Base-by-base conservation (phyloP, 2,888 invertebrate genomes). In the Falcaria lacertinaria region DNA sequence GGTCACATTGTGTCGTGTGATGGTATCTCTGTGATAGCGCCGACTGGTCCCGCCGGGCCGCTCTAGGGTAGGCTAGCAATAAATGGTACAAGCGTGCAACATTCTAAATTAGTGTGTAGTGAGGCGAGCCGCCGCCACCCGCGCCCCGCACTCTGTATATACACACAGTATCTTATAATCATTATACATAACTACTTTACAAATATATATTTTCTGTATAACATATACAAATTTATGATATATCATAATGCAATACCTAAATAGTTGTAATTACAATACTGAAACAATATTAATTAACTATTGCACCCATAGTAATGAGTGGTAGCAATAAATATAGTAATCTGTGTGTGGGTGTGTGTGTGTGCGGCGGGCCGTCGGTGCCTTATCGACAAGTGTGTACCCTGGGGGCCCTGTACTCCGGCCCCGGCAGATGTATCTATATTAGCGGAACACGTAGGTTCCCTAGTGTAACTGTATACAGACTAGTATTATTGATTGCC, bases 21-120 rank as follows among this genome's bases (percentile, higher is more conserved):
- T 3, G 28, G 28, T 28, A 11, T 11, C 28, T 11, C 28, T 28
- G 28, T 28, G 28, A 28, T 28, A 28, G 8, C 11, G 11, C 7
- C 28, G 28, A 7, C 11, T 28, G 7, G 25, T 8, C 6, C 19
- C 11, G 8, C 25, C 7, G 7, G 8, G 28, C 28, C 28, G 28
- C 28, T 11, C 3, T 28, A 28, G 28, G 3, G 7, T 44, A 50
- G 41, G 40, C 43, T 50, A 51, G 44, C 34, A 39, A 44, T 72
- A 72, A 68, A 60, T 32, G 55, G 51, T 60, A 54, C 65, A 80
- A 82, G 82, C 80, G 85, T 85, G 80, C 74, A 74, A 80, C 47
- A 85, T 85, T 85, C 85, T 85, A 85, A 86, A 86, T 80, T 84
- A 84, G 44, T 47, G 48, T 45, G 54, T 79, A 83, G 78, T 19